Evolutionary conservation across 2,797 vertebrate species (phyloP).

Genomic region (Pelochelys cantorii): DNA sequence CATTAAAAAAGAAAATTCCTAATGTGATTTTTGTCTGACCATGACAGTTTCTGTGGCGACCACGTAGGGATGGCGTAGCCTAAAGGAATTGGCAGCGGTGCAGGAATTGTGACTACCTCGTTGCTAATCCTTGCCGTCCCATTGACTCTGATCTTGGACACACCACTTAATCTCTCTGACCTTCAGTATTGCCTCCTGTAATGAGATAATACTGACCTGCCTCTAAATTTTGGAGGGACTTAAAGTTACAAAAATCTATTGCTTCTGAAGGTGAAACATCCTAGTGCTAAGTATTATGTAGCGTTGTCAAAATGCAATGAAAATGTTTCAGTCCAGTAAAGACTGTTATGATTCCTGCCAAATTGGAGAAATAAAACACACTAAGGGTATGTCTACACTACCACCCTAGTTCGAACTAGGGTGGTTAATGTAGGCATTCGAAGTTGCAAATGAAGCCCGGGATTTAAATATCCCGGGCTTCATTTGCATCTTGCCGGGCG

Average conservation of each 20-base stretch:
- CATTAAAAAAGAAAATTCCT: neutral
- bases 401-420: too few relatives aligned
- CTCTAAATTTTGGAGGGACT: neutral
- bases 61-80: neutral
- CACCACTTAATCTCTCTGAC: neutral
- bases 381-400: too few relatives aligned
- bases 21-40: neutral
- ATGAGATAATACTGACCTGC: accelerated
- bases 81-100: neutral
- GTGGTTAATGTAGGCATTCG: too few relatives aligned
- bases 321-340: neutral
- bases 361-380: neutral
- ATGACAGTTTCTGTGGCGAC: neutral
- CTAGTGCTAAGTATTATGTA: neutral
- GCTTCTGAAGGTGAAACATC: neutral
- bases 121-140: neutral
- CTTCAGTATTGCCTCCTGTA: accelerated
- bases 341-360: neutral
- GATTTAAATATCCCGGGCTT: too few relatives aligned
- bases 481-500: too few relatives aligned
- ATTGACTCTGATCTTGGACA: neutral
- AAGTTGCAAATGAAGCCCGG: too few relatives aligned
- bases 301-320: neutral
- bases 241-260: neutral
- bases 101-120: neutral